Evolutionary conservation across 2,888 invertebrate species (phyloP), one percentile per base, ranked within the genome.

Genomic region (Encarsia formosa): DNA sequence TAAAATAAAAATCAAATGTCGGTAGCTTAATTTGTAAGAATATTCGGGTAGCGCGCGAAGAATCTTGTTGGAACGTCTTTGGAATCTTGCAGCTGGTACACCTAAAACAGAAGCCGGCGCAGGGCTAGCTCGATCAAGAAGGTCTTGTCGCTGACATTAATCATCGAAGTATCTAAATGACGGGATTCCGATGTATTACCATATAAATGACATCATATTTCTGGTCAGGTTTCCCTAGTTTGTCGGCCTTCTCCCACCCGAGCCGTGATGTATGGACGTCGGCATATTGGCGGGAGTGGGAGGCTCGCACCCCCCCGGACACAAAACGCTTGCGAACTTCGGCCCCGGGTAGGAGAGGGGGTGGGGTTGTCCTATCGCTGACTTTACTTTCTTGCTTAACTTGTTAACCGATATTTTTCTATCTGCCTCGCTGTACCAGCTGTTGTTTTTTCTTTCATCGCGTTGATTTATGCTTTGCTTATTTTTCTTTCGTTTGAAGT

Each of bases 151-250:
- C 61, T 54, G 65, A 67, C 71, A 74, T 74, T 74, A 74, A 74
- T 74, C 73, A 73, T 73, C 68, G 65, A 69, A 73, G 71, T 74
- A 73, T 73, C 73, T 74, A 73, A 73, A 74, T 74, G 73, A 74
- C 73, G 73, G 73, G 73, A 74, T 74, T 71, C 73, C 73, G 69
- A 73, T 73, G 73, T 71, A 74, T 74, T 74, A 74, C 73, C 73
- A 74, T 74, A 74, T 73, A 74, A 73, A 73, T 74, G 73, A 73
- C 73, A 74, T 74, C 73, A 74, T 74, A 74, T 74, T 74, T 74
- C 73, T 74, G 73, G 73, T 74, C 73, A 73, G 70, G 70, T 70
- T 70, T 70, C 70, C 70, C 70, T 68, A 70, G 70, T 70, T 70
- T 70, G 70, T 70, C 70, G 70, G 68, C 60, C 64, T 63, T 64